phyloP scores from a whole-genome alignment of 2,113 vertebrate genomes.

The Dascyllus trimaculatus region DNA sequence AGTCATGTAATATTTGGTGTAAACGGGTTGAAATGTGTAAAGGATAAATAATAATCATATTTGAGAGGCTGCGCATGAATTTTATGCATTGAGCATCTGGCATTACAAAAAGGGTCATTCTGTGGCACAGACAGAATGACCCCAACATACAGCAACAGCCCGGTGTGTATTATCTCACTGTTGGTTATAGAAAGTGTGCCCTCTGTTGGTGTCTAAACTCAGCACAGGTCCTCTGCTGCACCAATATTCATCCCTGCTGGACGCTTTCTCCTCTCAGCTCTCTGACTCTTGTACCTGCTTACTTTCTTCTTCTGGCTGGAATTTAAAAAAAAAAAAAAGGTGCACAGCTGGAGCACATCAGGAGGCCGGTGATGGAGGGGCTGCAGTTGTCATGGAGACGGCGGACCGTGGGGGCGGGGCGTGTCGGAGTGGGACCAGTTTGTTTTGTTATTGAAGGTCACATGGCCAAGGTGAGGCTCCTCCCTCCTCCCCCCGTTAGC shows the following conservation, averaged over 20 bases:
- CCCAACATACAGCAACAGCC: too few relatives aligned
- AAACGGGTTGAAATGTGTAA: too few relatives aligned
- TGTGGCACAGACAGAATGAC: too few relatives aligned
- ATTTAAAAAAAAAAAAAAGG: too few relatives aligned
- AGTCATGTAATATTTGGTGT: too few relatives aligned
- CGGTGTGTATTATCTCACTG: too few relatives aligned
- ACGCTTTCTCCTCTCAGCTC: not conserved
- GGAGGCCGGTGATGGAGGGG: slow-evolving; percentile 54
- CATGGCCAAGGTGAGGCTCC: slow-evolving; percentile 81
- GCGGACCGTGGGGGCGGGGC: slow-evolving; percentile 62
- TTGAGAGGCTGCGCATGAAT: too few relatives aligned
- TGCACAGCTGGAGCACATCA: slow-evolving; percentile 7
- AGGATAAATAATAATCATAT: too few relatives aligned
- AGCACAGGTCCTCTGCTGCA: slow-evolving; percentile 8
- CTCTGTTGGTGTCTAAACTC: slow-evolving; percentile 66
- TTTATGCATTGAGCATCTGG: too few relatives aligned
- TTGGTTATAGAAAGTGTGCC: slow-evolving; percentile 53
- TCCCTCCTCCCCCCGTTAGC: slow-evolving; percentile 87
- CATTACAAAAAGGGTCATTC: too few relatives aligned
- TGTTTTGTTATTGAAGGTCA: slow-evolving; percentile 85
- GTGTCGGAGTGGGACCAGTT: slow-evolving; percentile 56
- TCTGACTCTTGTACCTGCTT: not conserved
- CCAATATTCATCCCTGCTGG: not conserved
- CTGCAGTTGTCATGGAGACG: slow-evolving; percentile 83
- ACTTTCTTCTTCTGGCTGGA: not conserved